Evolutionary conservation across 1,140 invertebrate genomes (phyloP).

Genomic region (Bombus difficillimus): DNA sequence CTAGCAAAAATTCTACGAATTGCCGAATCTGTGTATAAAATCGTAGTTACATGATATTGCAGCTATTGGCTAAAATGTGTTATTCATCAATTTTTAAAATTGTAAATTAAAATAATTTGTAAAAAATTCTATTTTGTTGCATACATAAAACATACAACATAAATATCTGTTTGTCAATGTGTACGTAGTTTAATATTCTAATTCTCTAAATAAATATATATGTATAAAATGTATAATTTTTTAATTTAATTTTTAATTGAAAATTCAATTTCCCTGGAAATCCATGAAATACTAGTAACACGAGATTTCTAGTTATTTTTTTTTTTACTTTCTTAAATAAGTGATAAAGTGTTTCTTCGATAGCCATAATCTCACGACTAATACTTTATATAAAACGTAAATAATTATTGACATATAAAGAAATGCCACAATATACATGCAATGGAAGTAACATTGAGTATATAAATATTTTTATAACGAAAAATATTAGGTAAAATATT

Average conservation of each 20-base stretch:
- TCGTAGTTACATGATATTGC: not conserved
- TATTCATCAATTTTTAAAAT: not conserved
- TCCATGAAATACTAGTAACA: not conserved
- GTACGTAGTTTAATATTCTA: not conserved
- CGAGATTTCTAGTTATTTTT: not conserved
- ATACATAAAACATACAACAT: not conserved
- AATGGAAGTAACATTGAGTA: slow-evolving; percentile 5
- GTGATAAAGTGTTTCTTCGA: not conserved
- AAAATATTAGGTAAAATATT: slow-evolving; percentile 23
- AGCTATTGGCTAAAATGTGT: not conserved
- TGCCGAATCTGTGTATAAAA: too few species aligned
- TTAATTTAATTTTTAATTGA: not conserved
- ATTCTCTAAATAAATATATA: not conserved
- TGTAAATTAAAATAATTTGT: not conserved
- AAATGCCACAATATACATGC: slow-evolving; percentile 12
- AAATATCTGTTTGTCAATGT: not conserved
- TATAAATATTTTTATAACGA: not conserved
- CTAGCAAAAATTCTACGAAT: too few species aligned
- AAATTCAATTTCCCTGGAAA: not conserved
- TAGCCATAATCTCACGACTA: slow-evolving; percentile 4
- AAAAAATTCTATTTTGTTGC: not conserved
- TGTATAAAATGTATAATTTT: not conserved
- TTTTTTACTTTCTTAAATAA: not conserved
- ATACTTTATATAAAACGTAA: not conserved
- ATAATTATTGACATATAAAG: not conserved